Evolutionary conservation across 2,888 invertebrate genomes (phyloP), one percentile per base, ranked within the genome.

Genomic region (Epinotia nisella): DNA sequence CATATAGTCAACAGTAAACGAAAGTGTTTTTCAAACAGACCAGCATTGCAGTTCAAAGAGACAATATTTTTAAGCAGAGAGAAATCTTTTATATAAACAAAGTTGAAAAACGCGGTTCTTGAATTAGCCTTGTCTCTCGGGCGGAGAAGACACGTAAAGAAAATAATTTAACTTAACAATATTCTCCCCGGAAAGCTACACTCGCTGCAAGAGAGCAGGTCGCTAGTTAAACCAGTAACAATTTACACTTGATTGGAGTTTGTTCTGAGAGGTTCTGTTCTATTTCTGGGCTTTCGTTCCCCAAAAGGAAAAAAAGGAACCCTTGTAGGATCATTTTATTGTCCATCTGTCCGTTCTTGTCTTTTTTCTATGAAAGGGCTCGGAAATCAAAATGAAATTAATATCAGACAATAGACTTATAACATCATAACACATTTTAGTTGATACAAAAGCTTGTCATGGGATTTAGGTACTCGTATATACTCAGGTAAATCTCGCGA

Each of bases 91-190:
- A 61, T 72, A 72, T 62, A 75, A 75, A 74, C 73, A 62, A 74
- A 70, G 71, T 64, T 60, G 65, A 67, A 75, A 76, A 75, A 76
- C 75, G 62, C 29, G 69, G 68, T 75, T 74, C 76, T 78, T 70
- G 75, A 71, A 78, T 78, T 75, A 75, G 74, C 35, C 41, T 65
- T 45, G 70, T 75, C 74, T 75, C 69, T 29, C n/a, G 59, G 65
- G 59, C 69, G 39, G 21, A 19, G 17, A 64, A 68, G 68, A 72
- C 71, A 67, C 66, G 66, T 71, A 67, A 55, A 67, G 66, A 71
- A 67, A 67, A 71, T 71, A 71, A 67, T 71, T 71, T 67, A 41
- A 41, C 65, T 53, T 49, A 41, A 45, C 60, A 45, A 60, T 55
- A 60, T 60, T 53, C 71, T 49, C 35, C 5, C 61, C 58, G 64